Base-by-base conservation (phyloP, 1,140 invertebrate species). In the Drosophila watanabei region DNA sequence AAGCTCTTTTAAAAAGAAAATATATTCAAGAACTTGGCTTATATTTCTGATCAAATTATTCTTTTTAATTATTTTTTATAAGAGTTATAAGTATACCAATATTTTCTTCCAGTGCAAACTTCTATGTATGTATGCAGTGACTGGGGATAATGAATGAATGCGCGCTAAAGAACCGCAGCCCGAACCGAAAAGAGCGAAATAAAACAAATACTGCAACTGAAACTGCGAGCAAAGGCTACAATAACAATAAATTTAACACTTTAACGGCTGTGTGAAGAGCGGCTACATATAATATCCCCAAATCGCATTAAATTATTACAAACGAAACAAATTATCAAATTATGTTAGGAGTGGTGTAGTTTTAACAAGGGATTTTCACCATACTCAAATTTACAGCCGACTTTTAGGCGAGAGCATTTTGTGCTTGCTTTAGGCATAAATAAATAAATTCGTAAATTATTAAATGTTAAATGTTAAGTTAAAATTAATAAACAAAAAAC, bases 221-320 rank as follows among this genome's bases (percentile, higher is more conserved):
- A 61, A 73, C 64, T 35, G 64, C 43, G 43, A 62, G 20, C 62
- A 75, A 54, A 14, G 79, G 69, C 70, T 61, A 69, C 77, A 75
- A 80, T 75, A 80, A 75, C 79, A 86, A 90, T 90, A 90, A 90
- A 90, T 90, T 90, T 80, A 90, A 90, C 86, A 90, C 82, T 90
- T 90, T 90, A 90, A 90, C 86, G 72, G 79, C 56, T 75, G 75
- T 76, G 78, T 68, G 76, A 81, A 80, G 59, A 80, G 51, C 24
- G 28, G 68, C 18, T 37, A 33, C 16, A 37, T 60, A 35, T 60
- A 60, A 61, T 43, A 51, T 39, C 16, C 69, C 28, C 24, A 70
- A 72, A 70, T 72, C 63, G 68, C 63, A 71, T 69, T 71, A 71
- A 45, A 69, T 56, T 68, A 56, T 69, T 70, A 70, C 62, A 70